Base-by-base conservation (phyloP, 2,113 vertebrate species). In the Marcusenius ussheri region DNA sequence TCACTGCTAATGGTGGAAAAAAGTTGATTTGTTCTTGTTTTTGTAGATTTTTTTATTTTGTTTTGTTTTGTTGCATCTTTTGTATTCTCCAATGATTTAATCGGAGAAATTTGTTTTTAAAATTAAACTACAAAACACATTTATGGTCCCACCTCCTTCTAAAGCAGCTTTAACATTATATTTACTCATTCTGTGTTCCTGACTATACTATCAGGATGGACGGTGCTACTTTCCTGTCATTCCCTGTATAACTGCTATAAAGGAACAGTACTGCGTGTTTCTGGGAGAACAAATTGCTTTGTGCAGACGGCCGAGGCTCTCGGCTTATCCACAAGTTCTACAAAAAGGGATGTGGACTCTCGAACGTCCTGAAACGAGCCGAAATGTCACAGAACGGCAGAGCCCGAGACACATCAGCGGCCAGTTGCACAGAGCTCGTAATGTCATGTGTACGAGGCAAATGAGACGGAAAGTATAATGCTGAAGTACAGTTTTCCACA, bases 61-160 rank as follows among this genome's bases (percentile, higher is more conserved):
- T 77, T 39, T 83, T 83, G 31, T 83, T 84, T 84, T 46, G 24
- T 46, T 53, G 49, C 27, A 15, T 62, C 3, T 66, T 66, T 24
- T 45, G 74, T 80, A 39, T 66, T 62, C 51, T 46, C 53, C 1
- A 0, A 19, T 9, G 85, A 87, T 53, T 53, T 51, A 56, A 56
- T 87, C 49, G 50, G 24, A 46, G 39, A 88, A 88, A 88, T 88
- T 46, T 88, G 58, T 70, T 27, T 88, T 70, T 47, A 62, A 88
- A 42, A 66, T 45, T 13, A 27, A 42, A 62, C 27, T 35, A 46
- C 46, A 77, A 77, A 89, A 51, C 45, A 74, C 45, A 13, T 83
- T 47, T 27, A 42, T n/a, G 46, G 21, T 21, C 53, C 5, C 53
- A 56, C 53, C 53, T 84, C 83, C 83, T 15, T 46, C 42, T 84